Evolutionary conservation across 2,797 vertebrate genomes (phyloP).

Genomic region (Tiaroga cobitis): DNA sequence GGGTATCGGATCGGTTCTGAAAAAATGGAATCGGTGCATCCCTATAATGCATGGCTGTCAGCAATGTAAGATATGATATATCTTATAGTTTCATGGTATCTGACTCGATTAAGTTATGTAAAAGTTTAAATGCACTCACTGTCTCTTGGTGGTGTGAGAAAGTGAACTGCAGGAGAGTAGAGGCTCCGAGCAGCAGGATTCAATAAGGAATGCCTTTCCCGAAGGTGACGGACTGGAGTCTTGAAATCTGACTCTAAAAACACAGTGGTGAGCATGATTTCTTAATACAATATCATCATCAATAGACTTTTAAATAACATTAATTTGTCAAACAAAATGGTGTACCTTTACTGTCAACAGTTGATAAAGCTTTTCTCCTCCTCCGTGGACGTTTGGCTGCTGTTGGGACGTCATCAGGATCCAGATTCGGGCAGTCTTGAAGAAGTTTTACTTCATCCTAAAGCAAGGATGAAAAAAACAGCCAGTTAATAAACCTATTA

Average conservation of each 20-base stretch:
- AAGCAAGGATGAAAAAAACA: not conserved
- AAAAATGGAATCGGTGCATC: no score
- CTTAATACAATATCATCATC: not conserved
- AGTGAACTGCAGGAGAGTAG: slow-evolving; percentile 78
- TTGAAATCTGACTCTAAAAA: slow-evolving; percentile 72
- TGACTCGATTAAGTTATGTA: not conserved
- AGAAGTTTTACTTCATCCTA: slow-evolving; percentile 44
- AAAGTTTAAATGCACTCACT: slow-evolving; percentile 69
- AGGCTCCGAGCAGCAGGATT: slow-evolving; percentile 73
- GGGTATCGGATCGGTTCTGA: no score
- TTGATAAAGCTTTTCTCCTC: slow-evolving; percentile 30
- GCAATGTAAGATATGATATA: not conserved
- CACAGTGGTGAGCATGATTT: not conserved
- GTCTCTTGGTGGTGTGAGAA: slow-evolving; percentile 79
- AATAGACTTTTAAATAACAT: not conserved
- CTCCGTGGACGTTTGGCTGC: slow-evolving; percentile 46
- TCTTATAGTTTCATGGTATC: not conserved
- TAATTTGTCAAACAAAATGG: not conserved
- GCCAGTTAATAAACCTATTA: not conserved
- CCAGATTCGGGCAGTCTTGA: slow-evolving; percentile 49
- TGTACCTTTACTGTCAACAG: slow-evolving; percentile 47
- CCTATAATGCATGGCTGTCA: no score
- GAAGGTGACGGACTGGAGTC: slow-evolving; percentile 68
- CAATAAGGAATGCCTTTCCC: slow-evolving; percentile 57
- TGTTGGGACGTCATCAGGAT: slow-evolving; percentile 48